phyloP scores from a whole-genome alignment of 2,797 vertebrate genomes.

The Steatocranus sp. region DNA sequence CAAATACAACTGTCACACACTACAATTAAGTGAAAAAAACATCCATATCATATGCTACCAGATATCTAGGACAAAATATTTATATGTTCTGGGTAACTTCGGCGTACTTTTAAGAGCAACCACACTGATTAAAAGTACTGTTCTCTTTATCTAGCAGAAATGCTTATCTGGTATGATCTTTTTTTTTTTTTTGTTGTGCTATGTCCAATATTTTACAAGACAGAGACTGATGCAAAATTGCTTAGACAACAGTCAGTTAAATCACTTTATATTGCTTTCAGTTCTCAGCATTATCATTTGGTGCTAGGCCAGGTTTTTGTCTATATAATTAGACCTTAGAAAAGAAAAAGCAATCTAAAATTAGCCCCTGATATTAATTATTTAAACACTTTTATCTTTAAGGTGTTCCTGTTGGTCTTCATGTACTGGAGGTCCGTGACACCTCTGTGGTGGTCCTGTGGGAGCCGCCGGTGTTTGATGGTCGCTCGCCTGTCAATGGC shows the following conservation, averaged over 20 bases:
- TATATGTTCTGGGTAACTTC: background rate
- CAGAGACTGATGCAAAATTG: background rate
- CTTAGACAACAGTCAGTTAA: background rate
- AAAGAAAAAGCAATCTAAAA: background rate
- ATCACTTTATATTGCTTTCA: background rate
- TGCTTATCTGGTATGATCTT: background rate
- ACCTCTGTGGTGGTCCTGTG: slow-evolving; percentile 87
- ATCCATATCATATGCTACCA: background rate
- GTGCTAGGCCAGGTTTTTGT: background rate
- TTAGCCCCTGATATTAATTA: background rate
- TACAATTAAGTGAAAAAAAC: background rate
- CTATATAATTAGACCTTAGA: background rate
- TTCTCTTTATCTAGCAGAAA: background rate
- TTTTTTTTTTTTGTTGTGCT: background rate
- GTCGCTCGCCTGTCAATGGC: slow-evolving; percentile 85
- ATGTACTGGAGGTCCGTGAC: slow-evolving; percentile 86
- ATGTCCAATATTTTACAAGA: background rate
- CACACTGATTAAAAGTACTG: background rate
- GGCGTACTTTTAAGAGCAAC: background rate
- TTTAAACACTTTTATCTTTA: background rate
- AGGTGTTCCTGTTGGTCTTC: slow-evolving; percentile 86
- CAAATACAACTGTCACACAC: background rate
- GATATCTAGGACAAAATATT: background rate
- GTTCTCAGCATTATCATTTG: background rate
- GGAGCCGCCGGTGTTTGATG: slow-evolving; percentile 86